Evolutionary conservation across 2,888 invertebrate genomes (phyloP).

Genomic region (Erpobdella octoculata): DNA sequence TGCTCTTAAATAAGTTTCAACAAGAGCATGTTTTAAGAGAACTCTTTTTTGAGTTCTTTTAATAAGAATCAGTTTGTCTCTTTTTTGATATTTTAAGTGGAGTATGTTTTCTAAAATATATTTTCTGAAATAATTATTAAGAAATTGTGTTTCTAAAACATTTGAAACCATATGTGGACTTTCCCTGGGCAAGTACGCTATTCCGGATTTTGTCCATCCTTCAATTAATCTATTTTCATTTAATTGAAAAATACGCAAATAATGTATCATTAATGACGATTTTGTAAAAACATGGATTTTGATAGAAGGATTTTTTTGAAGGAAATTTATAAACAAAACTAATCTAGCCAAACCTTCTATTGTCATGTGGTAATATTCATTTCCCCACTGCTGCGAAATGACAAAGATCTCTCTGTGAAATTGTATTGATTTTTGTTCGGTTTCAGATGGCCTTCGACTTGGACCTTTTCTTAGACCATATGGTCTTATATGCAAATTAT

Average conservation of each 20-base stretch:
- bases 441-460: neutral
- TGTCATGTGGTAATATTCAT: slow-evolving; percentile 34
- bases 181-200: slow-evolving; percentile 35
- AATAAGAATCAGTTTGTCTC: slow-evolving; percentile 30
- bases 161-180: slow-evolving; percentile 35
- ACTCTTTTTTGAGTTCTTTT: slow-evolving; percentile 23
- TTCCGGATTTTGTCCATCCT: slow-evolving; percentile 32
- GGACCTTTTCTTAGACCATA: neutral
- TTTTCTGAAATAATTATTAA: slow-evolving; percentile 17
- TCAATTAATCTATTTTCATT: slow-evolving; percentile 28
- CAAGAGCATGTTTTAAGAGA: slow-evolving; percentile 23
- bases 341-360: slow-evolving; percentile 35
- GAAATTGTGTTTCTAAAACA: slow-evolving; percentile 29
- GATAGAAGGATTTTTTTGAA: slow-evolving; percentile 30
- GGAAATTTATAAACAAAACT: slow-evolving; percentile 34
- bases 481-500: neutral
- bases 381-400: slow-evolving; percentile 36
- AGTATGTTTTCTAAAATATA: neutral
- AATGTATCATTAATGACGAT: slow-evolving; percentile 26
- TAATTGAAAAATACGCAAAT: slow-evolving; percentile 33
- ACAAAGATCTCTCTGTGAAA: slow-evolving; percentile 36
- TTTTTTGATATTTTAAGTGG: neutral
- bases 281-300: slow-evolving; percentile 32
- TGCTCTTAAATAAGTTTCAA: neutral
- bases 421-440: neutral